Conservation (phyloP, 2,797 vertebrate genomes). For the Intellagama lesueurii region DNA sequence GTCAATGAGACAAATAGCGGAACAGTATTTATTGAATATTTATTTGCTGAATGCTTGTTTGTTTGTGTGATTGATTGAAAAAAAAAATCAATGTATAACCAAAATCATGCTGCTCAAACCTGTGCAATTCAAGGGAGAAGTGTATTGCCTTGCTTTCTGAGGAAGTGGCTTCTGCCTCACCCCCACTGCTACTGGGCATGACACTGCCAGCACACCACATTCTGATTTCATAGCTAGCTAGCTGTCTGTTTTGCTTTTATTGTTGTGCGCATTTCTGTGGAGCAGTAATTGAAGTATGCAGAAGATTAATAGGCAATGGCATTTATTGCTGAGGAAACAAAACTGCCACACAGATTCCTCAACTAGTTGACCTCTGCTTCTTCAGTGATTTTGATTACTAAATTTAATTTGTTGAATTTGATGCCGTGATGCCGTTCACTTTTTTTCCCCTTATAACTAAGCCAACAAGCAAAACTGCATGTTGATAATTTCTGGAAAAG, state of each 20-base stretch:
- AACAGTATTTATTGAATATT: no score
- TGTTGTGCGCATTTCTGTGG: conserved; percentile 3
- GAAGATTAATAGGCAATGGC: neutral
- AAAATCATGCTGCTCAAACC: no score
- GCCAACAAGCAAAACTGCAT: neutral
- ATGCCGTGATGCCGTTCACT: neutral
- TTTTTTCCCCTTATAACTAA: neutral
- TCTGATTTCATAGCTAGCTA: conserved; percentile 1
- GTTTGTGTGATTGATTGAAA: no score
- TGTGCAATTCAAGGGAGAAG: no score
- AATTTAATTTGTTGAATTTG: neutral
- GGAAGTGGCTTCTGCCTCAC: neutral
- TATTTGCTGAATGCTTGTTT: no score
- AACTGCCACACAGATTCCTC: conserved; percentile 7
- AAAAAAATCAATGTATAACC: no score
- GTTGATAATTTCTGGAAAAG: neutral
- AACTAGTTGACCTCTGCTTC: neutral
- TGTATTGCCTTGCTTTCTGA: conserved; percentile 14
- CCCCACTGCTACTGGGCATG: neutral
- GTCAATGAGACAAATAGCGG: no score
- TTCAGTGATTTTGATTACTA: neutral
- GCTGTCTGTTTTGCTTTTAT: conserved; percentile 21
- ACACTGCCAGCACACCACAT: neutral
- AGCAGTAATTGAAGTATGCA: conserved; percentile 40
- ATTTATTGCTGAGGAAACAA: conserved; percentile 5